A percentile compares a stretch with the other conserved stretches of the same genome.
phyloP scores from a whole-genome alignment of 2,888 invertebrate species.

The Oithona nana region DNA sequence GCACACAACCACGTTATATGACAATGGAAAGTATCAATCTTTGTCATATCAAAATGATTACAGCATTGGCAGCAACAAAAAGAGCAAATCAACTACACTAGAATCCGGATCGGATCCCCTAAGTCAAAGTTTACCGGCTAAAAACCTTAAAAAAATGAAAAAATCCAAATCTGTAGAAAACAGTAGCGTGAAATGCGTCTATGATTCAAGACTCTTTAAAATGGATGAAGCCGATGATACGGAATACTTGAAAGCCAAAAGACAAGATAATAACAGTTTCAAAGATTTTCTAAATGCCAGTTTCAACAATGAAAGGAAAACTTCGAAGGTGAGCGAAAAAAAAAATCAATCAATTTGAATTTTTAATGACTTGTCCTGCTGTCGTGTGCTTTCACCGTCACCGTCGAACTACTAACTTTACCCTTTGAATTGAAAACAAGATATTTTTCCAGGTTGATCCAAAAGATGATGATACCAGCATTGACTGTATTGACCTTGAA shows the following conservation, averaged over 20 bases:
- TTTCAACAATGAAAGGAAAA: too few relatives aligned
- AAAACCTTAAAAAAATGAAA: background rate
- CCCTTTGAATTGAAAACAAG: too few relatives aligned
- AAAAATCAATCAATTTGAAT: too few relatives aligned
- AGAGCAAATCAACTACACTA: background rate
- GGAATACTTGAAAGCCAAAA: background rate
- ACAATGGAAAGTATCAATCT: slow-evolving; percentile 2
- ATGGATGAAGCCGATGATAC: background rate
- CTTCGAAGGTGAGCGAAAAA: too few relatives aligned
- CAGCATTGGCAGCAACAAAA: background rate
- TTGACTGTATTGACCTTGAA: background rate
- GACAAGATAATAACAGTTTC: background rate
- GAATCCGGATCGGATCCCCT: background rate
- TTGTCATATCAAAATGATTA: too few relatives aligned
- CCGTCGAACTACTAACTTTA: too few relatives aligned
- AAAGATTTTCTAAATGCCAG: background rate
- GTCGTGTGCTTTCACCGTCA: too few relatives aligned
- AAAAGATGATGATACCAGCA: background rate
- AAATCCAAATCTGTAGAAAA: too few relatives aligned
- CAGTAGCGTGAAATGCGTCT: background rate
- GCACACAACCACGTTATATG: background rate
- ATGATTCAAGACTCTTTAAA: background rate
- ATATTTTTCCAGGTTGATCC: too few relatives aligned
- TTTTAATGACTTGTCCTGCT: too few relatives aligned
- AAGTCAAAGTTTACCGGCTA: background rate